Conservation (phyloP, 2,113 vertebrate species). For the cattle (Bos taurus) region ARS-UCD2.0 NC_037330.1:5356501-5357000, state of each 20-base stretch:
- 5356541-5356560: neutral
- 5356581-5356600: neutral
- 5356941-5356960: neutral
- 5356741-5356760: neutral
- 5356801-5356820: neutral
- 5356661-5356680: neutral
- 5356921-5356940: neutral
- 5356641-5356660: neutral
- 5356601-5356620: neutral
- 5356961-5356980: neutral
- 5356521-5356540: neutral
- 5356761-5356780: neutral
- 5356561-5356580: neutral
- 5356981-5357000: neutral
- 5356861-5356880: neutral
- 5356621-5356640: neutral
- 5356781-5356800: neutral
- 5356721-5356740: neutral
- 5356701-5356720: neutral
- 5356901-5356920: neutral
- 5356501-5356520: neutral
- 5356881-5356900: neutral
- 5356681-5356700: neutral
- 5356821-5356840: neutral
- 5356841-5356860: neutral